Percentiles rank a stretch among this genome's conserved stretches.
phyloP scores from a whole-genome alignment of 2,888 invertebrate species.

The Drosophila macrospina region DNA sequence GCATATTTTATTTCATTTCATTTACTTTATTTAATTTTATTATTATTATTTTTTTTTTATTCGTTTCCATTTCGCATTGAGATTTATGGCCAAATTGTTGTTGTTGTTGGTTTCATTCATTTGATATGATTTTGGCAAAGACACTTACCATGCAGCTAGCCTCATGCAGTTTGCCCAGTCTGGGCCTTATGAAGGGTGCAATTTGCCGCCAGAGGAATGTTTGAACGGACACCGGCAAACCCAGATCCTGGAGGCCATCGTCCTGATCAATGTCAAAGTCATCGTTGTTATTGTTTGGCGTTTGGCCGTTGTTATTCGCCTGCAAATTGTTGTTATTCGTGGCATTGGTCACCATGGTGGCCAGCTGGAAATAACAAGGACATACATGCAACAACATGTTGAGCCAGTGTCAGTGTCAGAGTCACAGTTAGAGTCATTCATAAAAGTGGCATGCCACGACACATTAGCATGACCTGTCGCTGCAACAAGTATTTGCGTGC shows the following conservation, averaged over 20 bases:
- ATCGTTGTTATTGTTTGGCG: constrained; percentile 80
- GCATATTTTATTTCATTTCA: constrained; percentile 55
- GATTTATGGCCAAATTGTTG: constrained; percentile 21
- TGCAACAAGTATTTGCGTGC: constrained; percentile 83
- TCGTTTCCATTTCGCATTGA: neutral
- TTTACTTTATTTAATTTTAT: constrained; percentile 1
- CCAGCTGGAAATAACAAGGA: constrained; percentile 58
- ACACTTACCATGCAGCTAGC: constrained; percentile 97
- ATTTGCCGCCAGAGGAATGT: constrained; percentile 99
- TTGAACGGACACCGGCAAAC: constrained; percentile 97
- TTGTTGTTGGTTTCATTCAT: constrained; percentile 12
- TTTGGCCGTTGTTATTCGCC: constrained; percentile 76
- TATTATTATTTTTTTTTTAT: neutral
- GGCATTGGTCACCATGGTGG: constrained; percentile 77
- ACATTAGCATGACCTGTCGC: constrained; percentile 50
- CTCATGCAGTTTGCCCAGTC: constrained; percentile 98
- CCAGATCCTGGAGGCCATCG: constrained; percentile 90
- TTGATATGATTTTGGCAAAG: constrained; percentile 15
- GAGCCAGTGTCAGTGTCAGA: constrained; percentile 27
- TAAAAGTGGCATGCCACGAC: constrained; percentile 38
- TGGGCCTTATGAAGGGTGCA: constrained; percentile 97
- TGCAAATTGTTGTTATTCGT: constrained; percentile 72
- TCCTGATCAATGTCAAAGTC: constrained; percentile 86
- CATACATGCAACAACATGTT: constrained; percentile 65
- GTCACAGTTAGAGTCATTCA: constrained; percentile 52